phyloP scores from a whole-genome alignment of 2,113 vertebrate genomes.

The Clinocottus analis region DNA sequence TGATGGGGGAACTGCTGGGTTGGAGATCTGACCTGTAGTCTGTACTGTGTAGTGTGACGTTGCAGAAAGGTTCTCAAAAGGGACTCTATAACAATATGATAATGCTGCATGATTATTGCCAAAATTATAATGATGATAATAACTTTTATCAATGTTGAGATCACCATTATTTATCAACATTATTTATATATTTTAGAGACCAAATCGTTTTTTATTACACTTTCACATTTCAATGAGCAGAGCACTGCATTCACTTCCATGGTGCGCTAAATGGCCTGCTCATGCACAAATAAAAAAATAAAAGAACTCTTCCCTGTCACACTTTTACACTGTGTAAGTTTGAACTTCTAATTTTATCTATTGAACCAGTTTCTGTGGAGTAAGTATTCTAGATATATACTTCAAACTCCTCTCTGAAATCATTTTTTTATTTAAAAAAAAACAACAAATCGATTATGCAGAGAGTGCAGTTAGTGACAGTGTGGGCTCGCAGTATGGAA shows the following conservation, averaged over 20 bases:
- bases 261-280: background rate
- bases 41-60: background rate
- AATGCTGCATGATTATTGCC: background rate
- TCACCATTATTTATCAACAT: background rate
- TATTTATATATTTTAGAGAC: background rate
- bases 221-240: background rate
- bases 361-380: background rate
- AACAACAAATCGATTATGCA: background rate
- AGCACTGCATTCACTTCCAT: background rate
- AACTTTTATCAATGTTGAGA: background rate
- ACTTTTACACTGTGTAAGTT: background rate
- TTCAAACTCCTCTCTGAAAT: background rate
- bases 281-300: background rate
- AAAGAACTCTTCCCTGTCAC: background rate
- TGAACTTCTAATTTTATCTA: background rate
- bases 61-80: background rate
- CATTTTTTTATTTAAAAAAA: background rate
- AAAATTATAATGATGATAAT: background rate
- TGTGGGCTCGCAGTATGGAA: background rate
- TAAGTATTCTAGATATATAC: background rate
- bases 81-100: background rate
- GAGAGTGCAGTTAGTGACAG: background rate
- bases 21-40: background rate
- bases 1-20: background rate
- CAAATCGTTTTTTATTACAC: background rate